These are phyloP conservation scores for Acanthornis magna DNA, from an alignment of 2,797 vertebrate species.

Conservation along the genomic window DNA sequence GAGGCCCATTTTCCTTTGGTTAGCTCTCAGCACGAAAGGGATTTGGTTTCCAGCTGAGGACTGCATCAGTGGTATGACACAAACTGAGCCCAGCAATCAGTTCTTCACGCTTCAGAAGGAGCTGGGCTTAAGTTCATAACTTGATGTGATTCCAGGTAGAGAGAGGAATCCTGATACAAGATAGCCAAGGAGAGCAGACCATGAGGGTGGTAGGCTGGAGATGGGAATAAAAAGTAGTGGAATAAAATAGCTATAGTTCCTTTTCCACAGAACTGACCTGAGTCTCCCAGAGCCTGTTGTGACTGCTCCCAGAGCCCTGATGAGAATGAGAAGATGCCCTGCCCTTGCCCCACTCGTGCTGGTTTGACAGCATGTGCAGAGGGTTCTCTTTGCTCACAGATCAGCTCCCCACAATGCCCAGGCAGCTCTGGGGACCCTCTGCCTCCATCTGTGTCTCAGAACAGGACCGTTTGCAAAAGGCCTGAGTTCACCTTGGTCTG, in stretches of 20 bases:
- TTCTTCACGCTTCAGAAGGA: background rate
- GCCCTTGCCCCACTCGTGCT: background rate
- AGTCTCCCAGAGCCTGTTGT: background rate
- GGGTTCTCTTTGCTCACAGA: background rate
- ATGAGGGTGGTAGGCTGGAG: background rate
- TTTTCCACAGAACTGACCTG: background rate
- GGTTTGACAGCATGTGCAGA: background rate
- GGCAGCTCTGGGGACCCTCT: background rate
- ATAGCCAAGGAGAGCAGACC: background rate
- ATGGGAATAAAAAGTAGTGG: background rate
- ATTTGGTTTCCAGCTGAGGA: background rate
- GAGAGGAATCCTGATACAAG: background rate
- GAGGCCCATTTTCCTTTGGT: background rate
- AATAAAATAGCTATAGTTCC: background rate
- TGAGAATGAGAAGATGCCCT: background rate
- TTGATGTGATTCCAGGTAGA: background rate
- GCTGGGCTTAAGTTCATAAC: background rate
- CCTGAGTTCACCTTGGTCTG: background rate
- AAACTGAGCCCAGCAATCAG: background rate
- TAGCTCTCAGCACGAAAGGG: background rate
- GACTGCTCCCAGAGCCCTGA: background rate
- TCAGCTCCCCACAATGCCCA: background rate
- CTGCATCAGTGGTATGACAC: accelerated
- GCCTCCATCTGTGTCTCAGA: background rate
- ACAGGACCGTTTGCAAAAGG: background rate